Conservation (phyloP, 2,113 vertebrate genomes). For the Dolichotis patagonum region DNA sequence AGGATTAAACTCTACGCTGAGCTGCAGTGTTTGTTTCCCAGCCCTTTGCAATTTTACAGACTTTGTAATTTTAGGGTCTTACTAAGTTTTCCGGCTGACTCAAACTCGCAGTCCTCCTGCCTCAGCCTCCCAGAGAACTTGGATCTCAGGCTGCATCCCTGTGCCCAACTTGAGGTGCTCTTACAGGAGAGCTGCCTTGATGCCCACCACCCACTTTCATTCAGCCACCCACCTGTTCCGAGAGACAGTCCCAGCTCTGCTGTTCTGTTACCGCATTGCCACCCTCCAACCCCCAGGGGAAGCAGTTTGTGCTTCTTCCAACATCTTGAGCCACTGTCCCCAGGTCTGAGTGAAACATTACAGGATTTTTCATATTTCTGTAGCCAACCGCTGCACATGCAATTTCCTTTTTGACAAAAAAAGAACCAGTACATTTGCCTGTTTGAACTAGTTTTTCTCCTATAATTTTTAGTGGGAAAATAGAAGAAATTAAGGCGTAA, state of each 20-base stretch:
- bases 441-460: conserved; percentile 3
- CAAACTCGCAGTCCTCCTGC: neutral
- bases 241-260: conserved; percentile 47
- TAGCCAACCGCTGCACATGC: neutral
- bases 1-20: neutral
- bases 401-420: neutral
- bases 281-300: conserved; percentile 50
- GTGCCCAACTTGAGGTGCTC: neutral
- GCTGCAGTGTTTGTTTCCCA: neutral
- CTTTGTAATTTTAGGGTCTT: too few relatives aligned
- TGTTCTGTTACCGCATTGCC: conserved; percentile 18
- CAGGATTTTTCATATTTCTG: neutral
- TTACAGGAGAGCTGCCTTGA: neutral
- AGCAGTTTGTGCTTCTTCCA: conserved; percentile 47
- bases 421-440: neutral
- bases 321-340: neutral
- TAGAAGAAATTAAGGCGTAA: neutral
- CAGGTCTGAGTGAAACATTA: conserved; percentile 10
- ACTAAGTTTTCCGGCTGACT: neutral
- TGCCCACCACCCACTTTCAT: neutral
- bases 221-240: neutral
- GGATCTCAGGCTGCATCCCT: neutral
- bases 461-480: neutral
- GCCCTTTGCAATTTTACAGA: neutral
- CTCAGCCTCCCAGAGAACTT: neutral